Evolutionary conservation across 1,140 invertebrate genomes (phyloP).

Genomic region (Myzus persicae): DNA sequence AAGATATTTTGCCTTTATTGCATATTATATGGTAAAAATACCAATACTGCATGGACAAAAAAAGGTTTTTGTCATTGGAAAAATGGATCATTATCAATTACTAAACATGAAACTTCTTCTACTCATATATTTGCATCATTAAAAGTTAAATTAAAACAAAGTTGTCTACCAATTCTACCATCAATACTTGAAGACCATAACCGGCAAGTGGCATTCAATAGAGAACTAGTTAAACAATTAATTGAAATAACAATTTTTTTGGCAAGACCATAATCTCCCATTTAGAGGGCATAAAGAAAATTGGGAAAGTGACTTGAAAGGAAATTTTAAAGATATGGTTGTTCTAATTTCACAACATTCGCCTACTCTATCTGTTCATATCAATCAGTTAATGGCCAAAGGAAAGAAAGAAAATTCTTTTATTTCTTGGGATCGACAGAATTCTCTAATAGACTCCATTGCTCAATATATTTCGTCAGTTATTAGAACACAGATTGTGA

Average conservation of each 20-base stretch:
- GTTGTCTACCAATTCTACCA: neutral
- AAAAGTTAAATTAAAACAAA: neutral
- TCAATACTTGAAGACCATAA: neutral
- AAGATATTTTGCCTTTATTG: neutral
- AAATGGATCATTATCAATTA: neutral
- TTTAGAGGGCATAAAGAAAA: slow-evolving; percentile 1
- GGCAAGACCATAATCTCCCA: neutral
- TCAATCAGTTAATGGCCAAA: neutral
- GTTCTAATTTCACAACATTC: neutral
- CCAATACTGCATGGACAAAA: neutral
- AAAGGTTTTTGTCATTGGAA: neutral
- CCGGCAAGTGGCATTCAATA: neutral
- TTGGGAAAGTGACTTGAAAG: neutral
- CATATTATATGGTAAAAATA: neutral
- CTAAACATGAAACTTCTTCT: neutral
- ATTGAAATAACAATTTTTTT: neutral
- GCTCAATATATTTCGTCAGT: neutral
- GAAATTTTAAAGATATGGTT: slow-evolving; percentile 6
- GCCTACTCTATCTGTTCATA: too few relatives aligned
- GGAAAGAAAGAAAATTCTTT: neutral
- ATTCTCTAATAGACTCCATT: neutral
- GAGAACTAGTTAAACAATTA: neutral
- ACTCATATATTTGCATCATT: neutral
- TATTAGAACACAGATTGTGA: neutral
- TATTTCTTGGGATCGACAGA: neutral